A percentile compares a stretch with the other conserved stretches of the same genome.
Evolutionary conservation across 1,140 invertebrate species (phyloP).

Genomic region (Lordiphosa collinella): DNA sequence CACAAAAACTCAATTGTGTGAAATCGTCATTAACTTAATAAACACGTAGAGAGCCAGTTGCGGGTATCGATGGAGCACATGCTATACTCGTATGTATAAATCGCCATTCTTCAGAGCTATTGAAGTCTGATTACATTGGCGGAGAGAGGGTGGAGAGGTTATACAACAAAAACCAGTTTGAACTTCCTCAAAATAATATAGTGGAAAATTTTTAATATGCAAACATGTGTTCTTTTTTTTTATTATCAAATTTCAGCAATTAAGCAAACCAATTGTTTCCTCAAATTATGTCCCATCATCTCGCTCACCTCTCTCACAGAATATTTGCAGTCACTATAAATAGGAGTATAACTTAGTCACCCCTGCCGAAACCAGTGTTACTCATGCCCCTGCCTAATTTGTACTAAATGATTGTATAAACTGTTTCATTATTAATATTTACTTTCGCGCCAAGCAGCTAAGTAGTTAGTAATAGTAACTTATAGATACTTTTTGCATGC

Average conservation of each 20-base stretch:
- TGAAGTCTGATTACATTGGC: neutral
- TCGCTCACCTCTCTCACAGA: neutral
- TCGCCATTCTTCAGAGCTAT: constrained; percentile 23
- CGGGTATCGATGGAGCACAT: neutral
- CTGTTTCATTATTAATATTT: constrained; percentile 2
- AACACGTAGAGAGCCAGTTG: constrained; percentile 1
- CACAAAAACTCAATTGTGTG: constrained; percentile 47
- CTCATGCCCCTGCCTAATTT: neutral
- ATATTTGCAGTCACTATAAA: constrained; percentile 3
- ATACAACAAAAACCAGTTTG: constrained; percentile 25
- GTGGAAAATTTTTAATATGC: too few relatives aligned
- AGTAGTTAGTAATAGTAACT: constrained; percentile 10
- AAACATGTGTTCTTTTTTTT: neutral
- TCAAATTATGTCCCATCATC: too few relatives aligned
- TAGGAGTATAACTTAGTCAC: neutral
- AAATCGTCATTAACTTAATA: constrained; percentile 50
- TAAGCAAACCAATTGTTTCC: too few relatives aligned
- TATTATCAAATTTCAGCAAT: too few relatives aligned
- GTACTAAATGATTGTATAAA: constrained; percentile 6
- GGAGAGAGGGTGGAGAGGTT: too few relatives aligned
- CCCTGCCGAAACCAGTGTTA: neutral
- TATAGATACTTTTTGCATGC: constrained; percentile 2
- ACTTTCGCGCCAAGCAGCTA: constrained; percentile 1
- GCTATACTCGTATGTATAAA: constrained; percentile 18
- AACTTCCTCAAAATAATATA: constrained; percentile 13